Conservation (phyloP, 2,888 invertebrate genomes). For the Chorisops tibialis region DNA sequence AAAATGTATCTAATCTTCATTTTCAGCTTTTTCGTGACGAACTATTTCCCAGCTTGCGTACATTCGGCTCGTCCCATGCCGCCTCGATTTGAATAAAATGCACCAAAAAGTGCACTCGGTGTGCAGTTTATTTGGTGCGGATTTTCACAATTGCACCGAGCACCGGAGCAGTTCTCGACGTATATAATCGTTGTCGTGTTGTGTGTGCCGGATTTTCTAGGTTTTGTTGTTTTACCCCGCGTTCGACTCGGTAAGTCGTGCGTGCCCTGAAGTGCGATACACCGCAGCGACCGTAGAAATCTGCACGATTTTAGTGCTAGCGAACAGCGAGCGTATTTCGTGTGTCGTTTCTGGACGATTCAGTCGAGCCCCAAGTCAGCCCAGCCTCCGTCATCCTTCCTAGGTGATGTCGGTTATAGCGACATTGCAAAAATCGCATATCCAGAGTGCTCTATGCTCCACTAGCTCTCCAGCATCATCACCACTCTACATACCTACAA, state of each 20-base stretch:
- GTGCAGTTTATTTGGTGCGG: slow-evolving; percentile 1
- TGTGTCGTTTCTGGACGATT: too few relatives aligned
- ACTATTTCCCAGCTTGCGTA: neutral
- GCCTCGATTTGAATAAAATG: slow-evolving; percentile 18
- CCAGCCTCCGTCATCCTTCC: too few relatives aligned
- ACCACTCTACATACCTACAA: too few relatives aligned
- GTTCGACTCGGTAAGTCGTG: slow-evolving; percentile 35
- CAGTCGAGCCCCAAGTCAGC: too few relatives aligned
- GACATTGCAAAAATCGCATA: too few relatives aligned
- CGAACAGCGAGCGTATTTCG: too few relatives aligned
- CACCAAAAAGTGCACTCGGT: slow-evolving; percentile 14
- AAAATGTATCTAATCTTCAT: neutral
- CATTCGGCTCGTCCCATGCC: neutral
- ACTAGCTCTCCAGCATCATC: too few relatives aligned
- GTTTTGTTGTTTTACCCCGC: slow-evolving; percentile 13
- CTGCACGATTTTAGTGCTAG: slow-evolving; percentile 37
- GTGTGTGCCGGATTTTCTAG: slow-evolving; percentile 1
- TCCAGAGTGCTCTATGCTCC: too few relatives aligned
- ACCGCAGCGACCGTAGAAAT: slow-evolving; percentile 33
- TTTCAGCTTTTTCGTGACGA: slow-evolving; percentile 12
- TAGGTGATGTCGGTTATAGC: too few relatives aligned
- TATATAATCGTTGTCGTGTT: slow-evolving; percentile 19
- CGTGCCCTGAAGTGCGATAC: slow-evolving; percentile 41
- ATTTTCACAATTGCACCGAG: neutral
- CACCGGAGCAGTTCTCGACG: slow-evolving; percentile 10